Evolutionary conservation across 2,888 invertebrate species (phyloP), one percentile per base, ranked within the genome.

Genomic region (Microctonus brassicae): DNA sequence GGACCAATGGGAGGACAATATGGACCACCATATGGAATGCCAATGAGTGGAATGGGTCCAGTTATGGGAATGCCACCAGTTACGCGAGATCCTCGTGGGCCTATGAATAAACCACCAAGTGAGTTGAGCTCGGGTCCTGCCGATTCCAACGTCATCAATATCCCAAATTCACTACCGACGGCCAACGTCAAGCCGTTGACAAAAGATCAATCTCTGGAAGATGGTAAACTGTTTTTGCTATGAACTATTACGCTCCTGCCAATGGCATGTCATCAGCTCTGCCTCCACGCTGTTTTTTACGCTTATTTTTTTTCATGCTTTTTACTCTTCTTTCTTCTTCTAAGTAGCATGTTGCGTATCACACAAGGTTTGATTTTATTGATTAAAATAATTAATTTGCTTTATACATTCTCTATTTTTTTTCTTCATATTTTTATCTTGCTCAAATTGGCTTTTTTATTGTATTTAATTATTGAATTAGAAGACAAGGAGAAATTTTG

Each of bases 61-160:
- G 89, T 90, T 78, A 88, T 89, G 87, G 87, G 88, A 58, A 86
- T 90, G 82, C 85, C 86, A 55, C 75, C 81, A 61, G 77, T 81
- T 62, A 73, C 78, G 52, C 82, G 88, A 75, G 88, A 88, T 78
- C 86, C 86, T 55, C 87, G 88, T 74, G 83, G 79, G 74, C 79
- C 82, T 66, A 84, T 90, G 83, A 88, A 88, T 79, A 90, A 91
- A 88, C 90, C 90, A 86, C 89, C 90, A 91, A 93, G 92, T 92
- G 91, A 93, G 92, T 92, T 91, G 86, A 84, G 89, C 85, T 83
- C 89, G 87, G 89, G 89, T 82, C 86, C 89, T 75, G 87, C 88
- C 78, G 89, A 89, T 82, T 81, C 84, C 79, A 85, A 83, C 79
- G 81, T 84, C 80, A 83, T 85, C 82, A 78, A 81, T 79, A 84